Evolutionary conservation across 2,888 invertebrate genomes (phyloP), one percentile per base, ranked within the genome.

Genomic region (Eugnorisma glareosa): DNA sequence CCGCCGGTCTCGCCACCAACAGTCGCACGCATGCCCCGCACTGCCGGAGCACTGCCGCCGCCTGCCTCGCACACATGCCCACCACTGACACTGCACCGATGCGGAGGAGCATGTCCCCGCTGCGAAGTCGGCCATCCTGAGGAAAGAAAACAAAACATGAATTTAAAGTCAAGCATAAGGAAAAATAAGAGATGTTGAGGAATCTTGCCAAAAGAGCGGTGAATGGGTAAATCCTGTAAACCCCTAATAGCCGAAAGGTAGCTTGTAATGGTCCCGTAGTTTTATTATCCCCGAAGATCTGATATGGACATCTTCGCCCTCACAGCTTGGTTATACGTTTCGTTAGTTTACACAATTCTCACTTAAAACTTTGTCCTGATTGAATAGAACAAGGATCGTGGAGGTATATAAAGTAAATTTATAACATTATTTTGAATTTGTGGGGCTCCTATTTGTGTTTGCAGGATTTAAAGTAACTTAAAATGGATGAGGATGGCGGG

Each of bases 21-120:
- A 99, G 97, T 1, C 99, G 97, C 78, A 99, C 99, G 93, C 98
- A 98, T 40, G 98, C 98, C 35, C 99, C 99, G 88, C 99, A 98
- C 96, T 99, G 99, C 31, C 99, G 97, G 88, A 99, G 97, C 83
- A 99, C 99, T 54, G 98, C 98, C 18, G 99, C 99, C 82, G 98
- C 98, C 93, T 98, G 98, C 91, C 99, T 98, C 83, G 99, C 99
- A 86, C 98, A 98, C 98, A 99, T 98, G 45, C 99, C 99, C 86
- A 99, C 98, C 88, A 99, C 97, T 92, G 98, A 98, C 88, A 99
- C 98, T 88, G 98, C 98, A 59, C 98, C 98, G 93, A 98, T 98
- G 94, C 99, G 99, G 78, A 99, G 97, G 89, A 99, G 98, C 97
- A 99, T 99, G 94, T 99, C 99, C 5, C 99, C 99, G 94, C 99